Conservation (phyloP, 2,113 vertebrate species). For the Anguilla rostrata region DNA sequence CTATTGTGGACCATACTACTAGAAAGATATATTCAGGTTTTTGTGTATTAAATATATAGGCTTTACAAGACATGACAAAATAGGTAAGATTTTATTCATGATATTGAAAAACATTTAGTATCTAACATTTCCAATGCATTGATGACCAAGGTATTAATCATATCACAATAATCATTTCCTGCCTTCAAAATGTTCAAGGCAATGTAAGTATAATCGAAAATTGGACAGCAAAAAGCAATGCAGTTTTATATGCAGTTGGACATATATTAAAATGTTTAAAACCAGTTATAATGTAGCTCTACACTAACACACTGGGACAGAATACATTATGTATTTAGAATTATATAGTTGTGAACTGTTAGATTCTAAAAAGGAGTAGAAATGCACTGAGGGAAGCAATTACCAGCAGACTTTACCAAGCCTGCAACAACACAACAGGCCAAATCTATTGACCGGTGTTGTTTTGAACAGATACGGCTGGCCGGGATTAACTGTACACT, state of each 20-base stretch:
- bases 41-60: no score
- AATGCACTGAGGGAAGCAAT: no score
- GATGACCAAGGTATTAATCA: no score
- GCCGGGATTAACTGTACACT: conserved; percentile 63
- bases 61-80: no score
- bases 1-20: no score
- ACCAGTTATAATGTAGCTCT: not conserved
- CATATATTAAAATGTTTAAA: not conserved
- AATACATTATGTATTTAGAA: not conserved
- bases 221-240: not conserved
- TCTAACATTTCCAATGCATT: no score
- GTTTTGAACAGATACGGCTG: not conserved
- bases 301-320: not conserved
- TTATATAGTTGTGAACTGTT: not conserved
- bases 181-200: no score
- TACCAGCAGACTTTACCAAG: not conserved
- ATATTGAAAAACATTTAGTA: no score
- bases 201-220: not conserved
- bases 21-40: no score
- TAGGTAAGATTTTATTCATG: no score
- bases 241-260: not conserved
- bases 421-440: not conserved
- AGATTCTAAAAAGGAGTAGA: not conserved
- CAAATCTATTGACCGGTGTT: not conserved
- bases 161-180: no score